phyloP scores from a whole-genome alignment of 2,113 vertebrate species.

The Amazona guildingii region DNA sequence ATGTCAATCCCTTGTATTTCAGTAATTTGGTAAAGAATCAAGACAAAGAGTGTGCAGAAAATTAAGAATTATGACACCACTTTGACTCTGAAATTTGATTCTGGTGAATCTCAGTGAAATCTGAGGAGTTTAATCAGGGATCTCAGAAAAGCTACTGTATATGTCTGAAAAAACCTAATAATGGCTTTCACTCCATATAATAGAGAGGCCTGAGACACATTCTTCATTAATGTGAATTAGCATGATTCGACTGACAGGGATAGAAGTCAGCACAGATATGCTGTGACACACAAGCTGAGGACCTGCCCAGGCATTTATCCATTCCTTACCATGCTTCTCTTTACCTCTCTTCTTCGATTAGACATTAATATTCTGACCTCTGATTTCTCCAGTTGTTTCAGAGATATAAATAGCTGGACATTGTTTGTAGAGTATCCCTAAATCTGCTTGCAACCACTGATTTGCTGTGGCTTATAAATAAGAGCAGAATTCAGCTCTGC shows the following conservation, averaged over 20 bases:
- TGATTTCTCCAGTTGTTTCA: not conserved
- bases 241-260: not conserved
- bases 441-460: not conserved
- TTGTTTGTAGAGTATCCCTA: not conserved
- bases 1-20: not conserved
- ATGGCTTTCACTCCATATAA: not conserved
- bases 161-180: not conserved
- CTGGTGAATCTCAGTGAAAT: not conserved
- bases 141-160: not conserved
- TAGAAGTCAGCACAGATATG: not conserved
- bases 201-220: not conserved
- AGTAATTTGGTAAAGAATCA: not conserved
- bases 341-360: not conserved
- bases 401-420: not conserved
- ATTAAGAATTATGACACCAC: not conserved
- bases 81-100: not conserved
- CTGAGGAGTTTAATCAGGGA: not conserved
- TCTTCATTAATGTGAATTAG: not conserved
- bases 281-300: not conserved
- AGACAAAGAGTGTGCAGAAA: not conserved
- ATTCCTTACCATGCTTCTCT: not conserved
- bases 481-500: not conserved
- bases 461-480: not conserved
- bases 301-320: not conserved
- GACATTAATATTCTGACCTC: not conserved